Base-by-base conservation (phyloP, 2,797 vertebrate genomes). In the Scarus forsteni region DNA sequence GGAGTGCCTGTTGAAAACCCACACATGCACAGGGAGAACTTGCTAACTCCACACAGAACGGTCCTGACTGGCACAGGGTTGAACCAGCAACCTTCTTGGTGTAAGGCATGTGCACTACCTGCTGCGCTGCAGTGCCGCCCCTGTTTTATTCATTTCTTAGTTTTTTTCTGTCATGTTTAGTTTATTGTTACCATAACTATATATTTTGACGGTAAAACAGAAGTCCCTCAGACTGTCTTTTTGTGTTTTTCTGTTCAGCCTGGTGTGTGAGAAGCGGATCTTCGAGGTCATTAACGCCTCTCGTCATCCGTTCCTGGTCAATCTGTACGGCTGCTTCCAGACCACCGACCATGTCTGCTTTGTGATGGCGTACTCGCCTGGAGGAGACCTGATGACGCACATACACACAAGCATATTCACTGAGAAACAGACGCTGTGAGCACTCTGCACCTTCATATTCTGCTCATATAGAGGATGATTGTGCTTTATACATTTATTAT, bases 301-400 rank as follows among this genome's bases (percentile, higher is more conserved):
- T 0, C 92, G 70, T 1, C 97, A 99, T 70, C 97, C 98, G 0
- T 99, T 99, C 93, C 93, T 99, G 90, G 97, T 99, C 44, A 96
- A 97, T 88, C 94, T 99, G 66, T 88, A 97, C 4, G 97, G 96
- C 3, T 98, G 97, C 90, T 97, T 99, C 92, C 98, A 99, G 94
- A 99, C 96, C 0, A 52, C 89, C 2, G 96, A 96, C 46, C 97
- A 99, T 0, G 94, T 96, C 62, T 99, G 97, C 81, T 98, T 99
- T 1, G 96, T 98, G 75, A 99, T 98, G 76, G 96, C 97, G 71
- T 99, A 99, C 66, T 96, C 95, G 1, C 95, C 97, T 0, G 98
- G 97, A 0, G 98, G 98, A 39, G 98, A 99, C 92, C 95, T 99
- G 35, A 99, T 99, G 98, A 98, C 95, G 46, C 97, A 96, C 88